phyloP scores from a whole-genome alignment of 2,888 invertebrate species.

The Drosophila anceps region DNA sequence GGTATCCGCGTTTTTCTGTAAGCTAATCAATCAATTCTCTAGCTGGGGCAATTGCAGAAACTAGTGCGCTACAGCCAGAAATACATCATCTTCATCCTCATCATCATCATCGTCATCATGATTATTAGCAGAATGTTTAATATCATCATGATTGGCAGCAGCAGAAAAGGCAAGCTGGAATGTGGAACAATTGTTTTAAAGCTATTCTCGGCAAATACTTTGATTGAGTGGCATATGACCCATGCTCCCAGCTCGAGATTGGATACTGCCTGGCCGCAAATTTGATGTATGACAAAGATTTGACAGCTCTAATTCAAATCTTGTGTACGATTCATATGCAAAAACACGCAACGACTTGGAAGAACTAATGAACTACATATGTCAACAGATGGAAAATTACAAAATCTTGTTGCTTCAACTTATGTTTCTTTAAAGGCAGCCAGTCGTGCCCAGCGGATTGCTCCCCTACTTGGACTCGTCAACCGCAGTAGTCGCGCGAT shows the following conservation, averaged over 20 bases:
- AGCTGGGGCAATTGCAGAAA: constrained; percentile 52
- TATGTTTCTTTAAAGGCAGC: constrained; percentile 46
- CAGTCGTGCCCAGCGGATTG: not conserved
- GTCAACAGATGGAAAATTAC: constrained; percentile 75
- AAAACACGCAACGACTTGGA: constrained; percentile 25
- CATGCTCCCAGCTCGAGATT: not conserved
- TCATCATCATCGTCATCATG: constrained; percentile 7
- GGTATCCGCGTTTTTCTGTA: constrained; percentile 15
- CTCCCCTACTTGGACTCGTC: constrained; percentile 55
- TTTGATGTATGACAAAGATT: constrained; percentile 75
- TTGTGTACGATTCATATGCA: constrained; percentile 69
- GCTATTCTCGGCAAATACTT: constrained; percentile 54
- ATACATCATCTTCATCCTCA: constrained; percentile 30
- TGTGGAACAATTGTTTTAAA: constrained; percentile 61
- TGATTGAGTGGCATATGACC: constrained; percentile 70
- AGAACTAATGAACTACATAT: constrained; percentile 77
- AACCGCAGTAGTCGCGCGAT: constrained; percentile 43
- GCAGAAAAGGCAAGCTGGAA: constrained; percentile 1
- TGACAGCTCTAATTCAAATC: constrained; percentile 81
- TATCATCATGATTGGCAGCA: constrained; percentile 12
- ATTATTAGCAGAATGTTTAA: constrained; percentile 5
- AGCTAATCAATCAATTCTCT: constrained; percentile 73
- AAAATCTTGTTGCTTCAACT: constrained; percentile 58
- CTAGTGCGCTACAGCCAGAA: constrained; percentile 27
- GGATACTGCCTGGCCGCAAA: constrained; percentile 19